These are phyloP conservation scores for Diloba caeruleocephala DNA, from an alignment of 2,888 invertebrate genomes.

Conservation along the genomic window DNA sequence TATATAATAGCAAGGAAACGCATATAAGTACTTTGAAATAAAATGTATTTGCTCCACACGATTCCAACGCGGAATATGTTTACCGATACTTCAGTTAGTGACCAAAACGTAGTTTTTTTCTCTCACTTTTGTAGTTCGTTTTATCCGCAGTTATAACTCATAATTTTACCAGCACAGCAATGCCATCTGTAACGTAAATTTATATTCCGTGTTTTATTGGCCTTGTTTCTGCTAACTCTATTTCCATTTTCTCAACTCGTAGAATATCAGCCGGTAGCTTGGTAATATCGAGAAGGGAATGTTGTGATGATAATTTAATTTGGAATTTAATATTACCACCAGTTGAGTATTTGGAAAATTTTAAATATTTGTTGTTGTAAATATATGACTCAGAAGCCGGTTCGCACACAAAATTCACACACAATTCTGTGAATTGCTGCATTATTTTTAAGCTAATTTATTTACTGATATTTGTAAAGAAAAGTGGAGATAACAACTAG, in stretches of 20 bases:
- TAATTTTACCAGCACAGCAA: constrained; percentile 36
- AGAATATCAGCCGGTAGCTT: not conserved
- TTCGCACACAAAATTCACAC: too few species aligned
- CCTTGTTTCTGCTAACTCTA: constrained; percentile 16
- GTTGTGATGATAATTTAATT: constrained; percentile 9
- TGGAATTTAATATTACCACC: constrained; percentile 10
- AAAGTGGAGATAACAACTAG: too few species aligned
- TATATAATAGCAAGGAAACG: constrained; percentile 6
- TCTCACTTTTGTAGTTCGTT: constrained; percentile 21
- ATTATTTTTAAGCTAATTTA: too few species aligned
- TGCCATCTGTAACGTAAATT: constrained; percentile 43
- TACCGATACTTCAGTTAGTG: constrained; percentile 33
- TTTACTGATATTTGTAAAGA: too few species aligned
- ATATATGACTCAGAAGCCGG: too few species aligned
- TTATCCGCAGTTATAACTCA: constrained; percentile 40
- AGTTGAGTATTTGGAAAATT: too few species aligned
- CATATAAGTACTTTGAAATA: constrained; percentile 6
- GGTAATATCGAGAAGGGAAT: constrained; percentile 4
- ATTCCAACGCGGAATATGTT: constrained; percentile 19
- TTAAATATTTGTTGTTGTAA: too few species aligned
- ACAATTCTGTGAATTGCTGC: too few species aligned
- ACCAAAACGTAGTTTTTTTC: constrained; percentile 27
- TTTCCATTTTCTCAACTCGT: constrained; percentile 34
- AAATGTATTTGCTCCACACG: constrained; percentile 10
- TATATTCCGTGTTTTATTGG: constrained; percentile 47